Base-by-base conservation (phyloP, 2,797 vertebrate species). In the Otolemur crassicaudatus region DNA sequence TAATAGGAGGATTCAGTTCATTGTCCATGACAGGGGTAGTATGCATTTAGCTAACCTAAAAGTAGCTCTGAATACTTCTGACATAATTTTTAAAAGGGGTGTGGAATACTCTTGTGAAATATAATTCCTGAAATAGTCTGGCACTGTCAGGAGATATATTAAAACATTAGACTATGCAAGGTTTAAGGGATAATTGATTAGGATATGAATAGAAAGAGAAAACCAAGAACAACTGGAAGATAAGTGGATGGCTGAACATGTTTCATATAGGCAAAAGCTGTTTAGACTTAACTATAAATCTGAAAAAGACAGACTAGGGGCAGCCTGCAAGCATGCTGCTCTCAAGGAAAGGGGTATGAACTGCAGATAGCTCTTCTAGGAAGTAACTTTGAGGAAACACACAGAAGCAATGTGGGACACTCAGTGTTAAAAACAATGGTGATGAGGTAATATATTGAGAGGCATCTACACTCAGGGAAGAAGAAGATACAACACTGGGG, bases 11-110 rank as follows among this genome's bases (percentile, higher is more conserved):
- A 79, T 73, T 93, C 56, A 85, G 13, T 19, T 63, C 49, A 92
- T 94, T 89, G 40, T 93, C 56, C 61, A 19, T 75, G 84, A 60
- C 65, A 95, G 67, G 43, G 79, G 46, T 58, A 20, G 17, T 75
- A 79, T 72, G 65, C 60, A 89, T 76, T 49, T 91, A 94, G 67
- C 88, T 87, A 87, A 89, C 19, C 17, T 60, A 92, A 86, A 89
- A 94, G 20, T 19, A 17, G 58, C 60, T 95, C 20, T 86, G 94
- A 83, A 90, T 94, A 84, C 93, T 69, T 87, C 14, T 80, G 16
- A 23, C 56, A 3, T 53, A 89, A 94, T 22, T 88, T 91, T 80
- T 22, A 49, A 65, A 63, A 81, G 46, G 13, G 14, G 14, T 6
- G 7, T 56, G 56, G 88, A 65, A 72, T 22, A 79, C 5, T 87